phyloP scores from a whole-genome alignment of 2,113 vertebrate genomes.

The Chunga burmeisteri region DNA sequence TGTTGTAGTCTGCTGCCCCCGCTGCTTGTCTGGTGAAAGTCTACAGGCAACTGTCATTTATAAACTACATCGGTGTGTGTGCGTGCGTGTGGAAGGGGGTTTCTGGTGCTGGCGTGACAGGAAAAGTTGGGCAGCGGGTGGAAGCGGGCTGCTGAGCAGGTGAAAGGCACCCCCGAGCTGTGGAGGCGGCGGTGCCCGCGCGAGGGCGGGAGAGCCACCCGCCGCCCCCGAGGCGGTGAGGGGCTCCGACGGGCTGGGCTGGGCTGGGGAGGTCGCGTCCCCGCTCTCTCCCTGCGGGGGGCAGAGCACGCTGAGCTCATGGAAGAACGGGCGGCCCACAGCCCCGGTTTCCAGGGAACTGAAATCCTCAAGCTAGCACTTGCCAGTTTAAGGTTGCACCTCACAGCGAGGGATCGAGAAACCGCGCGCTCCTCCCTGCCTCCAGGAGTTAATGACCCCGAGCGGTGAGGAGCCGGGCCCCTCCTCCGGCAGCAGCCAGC shows the following conservation, averaged over 20 bases:
- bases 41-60: conserved; percentile 67
- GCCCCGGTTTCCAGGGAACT: conserved; percentile 29
- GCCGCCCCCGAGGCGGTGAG: background rate
- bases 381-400: conserved; percentile 62
- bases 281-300: background rate
- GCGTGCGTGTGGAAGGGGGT: background rate
- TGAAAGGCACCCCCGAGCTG: background rate
- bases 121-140: conserved; percentile 53
- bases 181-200: background rate
- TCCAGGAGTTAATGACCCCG: conserved; percentile 66
- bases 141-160: background rate
- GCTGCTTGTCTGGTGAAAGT: conserved; percentile 73
- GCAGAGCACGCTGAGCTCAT: conserved; percentile 20
- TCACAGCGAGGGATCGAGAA: conserved; percentile 38
- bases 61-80: conserved; percentile 46
- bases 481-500: background rate
- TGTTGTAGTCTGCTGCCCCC: conserved; percentile 77
- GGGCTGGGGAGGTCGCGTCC: background rate
- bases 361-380: conserved; percentile 14
- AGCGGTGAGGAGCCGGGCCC: conserved; percentile 17
- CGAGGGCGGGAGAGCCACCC: background rate
- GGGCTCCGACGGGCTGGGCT: background rate
- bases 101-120: background rate
- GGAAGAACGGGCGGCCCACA: background rate
- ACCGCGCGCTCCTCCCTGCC: background rate